Evolutionary conservation across 2,797 vertebrate species (phyloP), one percentile per base, ranked within the genome.

Genomic region (Thunnus albacares): DNA sequence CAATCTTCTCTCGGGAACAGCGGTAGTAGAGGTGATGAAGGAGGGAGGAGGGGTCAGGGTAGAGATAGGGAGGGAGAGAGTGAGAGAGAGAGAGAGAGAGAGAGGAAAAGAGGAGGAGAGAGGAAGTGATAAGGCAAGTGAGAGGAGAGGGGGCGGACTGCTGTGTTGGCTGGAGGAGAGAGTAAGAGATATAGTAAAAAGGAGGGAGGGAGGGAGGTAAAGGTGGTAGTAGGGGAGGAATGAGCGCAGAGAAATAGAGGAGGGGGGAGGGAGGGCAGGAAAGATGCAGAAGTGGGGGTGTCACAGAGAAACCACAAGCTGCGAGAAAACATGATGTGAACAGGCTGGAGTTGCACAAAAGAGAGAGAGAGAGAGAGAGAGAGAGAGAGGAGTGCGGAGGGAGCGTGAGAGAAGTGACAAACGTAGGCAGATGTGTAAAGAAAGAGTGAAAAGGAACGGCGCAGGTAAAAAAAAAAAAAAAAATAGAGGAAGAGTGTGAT

Each of bases 1-100:
- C 94, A 95, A 95, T 95, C 92, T 93, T 95, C 88, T 89, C 90
- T 47, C 0, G 4, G 87, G 78, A 89, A 84, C 66, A 78, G 77
- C 70, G 78, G 85, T 79, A 80, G 80, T 75, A 68, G 79, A 80
- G 77, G 75, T 81, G 82, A 51, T 53, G 71, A 63, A 38, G 24
- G 55, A 58, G 22, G 24, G 24, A 61, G 79, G 49, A 7, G 57
- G 33, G 53, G 73, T 67, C 45, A 62, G 18, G 35, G 24, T 22
- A 74, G 30, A 63, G 56, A 15, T 51, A 47, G 53, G 71, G 56
- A 65, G 60, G 47, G 30, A 41, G 58, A 2, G 20, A 17, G 35
- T 14, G 24, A 70, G 49, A 57, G 53, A 18, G 24, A 70, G 49
- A 57, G 53, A 18, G 62, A 55, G 20, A 20, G 61, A 14, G 30